Conservation (phyloP, 2,888 invertebrate species). For the Nemurella pictetii region DNA sequence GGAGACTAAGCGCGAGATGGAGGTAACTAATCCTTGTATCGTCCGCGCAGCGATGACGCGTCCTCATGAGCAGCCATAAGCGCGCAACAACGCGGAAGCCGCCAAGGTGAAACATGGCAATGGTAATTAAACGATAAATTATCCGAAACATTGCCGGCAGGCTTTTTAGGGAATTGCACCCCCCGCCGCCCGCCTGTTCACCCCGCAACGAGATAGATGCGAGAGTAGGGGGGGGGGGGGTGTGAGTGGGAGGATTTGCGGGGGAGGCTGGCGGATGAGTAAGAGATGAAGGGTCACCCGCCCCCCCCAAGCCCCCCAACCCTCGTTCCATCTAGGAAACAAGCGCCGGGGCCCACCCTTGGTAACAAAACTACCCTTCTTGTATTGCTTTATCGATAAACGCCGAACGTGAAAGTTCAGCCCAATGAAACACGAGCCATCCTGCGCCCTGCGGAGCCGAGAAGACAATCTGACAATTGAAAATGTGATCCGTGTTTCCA, state of each 20-base stretch:
- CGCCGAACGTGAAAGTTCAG: not conserved
- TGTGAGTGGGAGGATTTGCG: constrained; percentile 4
- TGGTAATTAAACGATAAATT: constrained; percentile 41
- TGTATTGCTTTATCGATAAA: constrained; percentile 7
- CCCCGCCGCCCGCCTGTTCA: not conserved
- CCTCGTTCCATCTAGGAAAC: not conserved
- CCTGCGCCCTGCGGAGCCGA: no score
- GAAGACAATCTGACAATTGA: not conserved
- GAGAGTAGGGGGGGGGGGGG: not conserved
- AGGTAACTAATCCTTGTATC: not conserved
- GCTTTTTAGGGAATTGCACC: constrained; percentile 39
- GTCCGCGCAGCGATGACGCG: not conserved
- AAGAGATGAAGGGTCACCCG: constrained; percentile 39
- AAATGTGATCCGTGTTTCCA: not conserved
- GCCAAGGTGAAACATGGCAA: constrained; percentile 38
- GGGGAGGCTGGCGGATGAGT: constrained; percentile 23
- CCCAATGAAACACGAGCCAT: not conserved
- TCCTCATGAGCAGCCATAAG: not conserved
- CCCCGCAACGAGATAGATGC: not conserved
- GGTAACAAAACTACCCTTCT: not conserved
- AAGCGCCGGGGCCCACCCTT: not conserved
- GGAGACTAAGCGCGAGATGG: not conserved
- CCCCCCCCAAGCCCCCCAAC: no score
- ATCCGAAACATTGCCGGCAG: constrained; percentile 31
- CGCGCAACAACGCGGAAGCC: not conserved